Percentiles rank a stretch among this genome's conserved stretches.
phyloP scores from a whole-genome alignment of 2,888 invertebrate species.

The Sarcophaga caerulescens region DNA sequence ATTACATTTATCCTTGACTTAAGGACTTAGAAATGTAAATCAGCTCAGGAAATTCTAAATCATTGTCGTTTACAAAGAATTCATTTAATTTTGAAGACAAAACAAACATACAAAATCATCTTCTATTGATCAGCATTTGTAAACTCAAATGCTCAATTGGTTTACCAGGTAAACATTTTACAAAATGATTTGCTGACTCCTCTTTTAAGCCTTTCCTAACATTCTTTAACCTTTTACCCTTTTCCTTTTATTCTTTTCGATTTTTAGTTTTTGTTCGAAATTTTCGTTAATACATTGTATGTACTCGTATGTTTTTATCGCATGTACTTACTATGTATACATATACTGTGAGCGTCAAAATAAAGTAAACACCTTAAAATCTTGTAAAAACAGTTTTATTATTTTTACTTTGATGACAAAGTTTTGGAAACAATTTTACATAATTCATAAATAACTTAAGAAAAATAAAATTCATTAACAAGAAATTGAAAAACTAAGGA shows the following conservation, averaged over 20 bases:
- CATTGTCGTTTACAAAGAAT: constrained; percentile 76
- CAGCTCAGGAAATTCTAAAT: constrained; percentile 57
- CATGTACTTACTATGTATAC: no score
- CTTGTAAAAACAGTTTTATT: no score
- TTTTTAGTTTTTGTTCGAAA: no score
- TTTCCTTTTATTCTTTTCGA: background rate
- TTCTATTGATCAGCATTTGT: constrained; percentile 73
- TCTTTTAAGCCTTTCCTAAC: constrained; percentile 48
- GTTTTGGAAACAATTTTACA: no score
- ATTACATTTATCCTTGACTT: constrained; percentile 62
- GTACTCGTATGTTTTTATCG: no score
- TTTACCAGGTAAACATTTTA: constrained; percentile 56
- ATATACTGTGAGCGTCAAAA: no score
- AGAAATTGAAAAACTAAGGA: no score
- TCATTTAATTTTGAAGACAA: background rate
- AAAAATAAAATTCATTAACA: no score
- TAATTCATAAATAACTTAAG: no score
- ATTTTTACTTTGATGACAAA: no score
- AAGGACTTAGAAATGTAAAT: constrained; percentile 70
- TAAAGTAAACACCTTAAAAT: no score
- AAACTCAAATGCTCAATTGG: constrained; percentile 55
- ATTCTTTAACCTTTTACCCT: background rate
- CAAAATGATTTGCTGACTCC: constrained; percentile 36
- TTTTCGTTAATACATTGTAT: no score
- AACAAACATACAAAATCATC: constrained; percentile 24